Evolutionary conservation across 2,113 vertebrate species (phyloP), one percentile per base, ranked within the genome.

Genomic region (cattle (Bos taurus)): DNA sequence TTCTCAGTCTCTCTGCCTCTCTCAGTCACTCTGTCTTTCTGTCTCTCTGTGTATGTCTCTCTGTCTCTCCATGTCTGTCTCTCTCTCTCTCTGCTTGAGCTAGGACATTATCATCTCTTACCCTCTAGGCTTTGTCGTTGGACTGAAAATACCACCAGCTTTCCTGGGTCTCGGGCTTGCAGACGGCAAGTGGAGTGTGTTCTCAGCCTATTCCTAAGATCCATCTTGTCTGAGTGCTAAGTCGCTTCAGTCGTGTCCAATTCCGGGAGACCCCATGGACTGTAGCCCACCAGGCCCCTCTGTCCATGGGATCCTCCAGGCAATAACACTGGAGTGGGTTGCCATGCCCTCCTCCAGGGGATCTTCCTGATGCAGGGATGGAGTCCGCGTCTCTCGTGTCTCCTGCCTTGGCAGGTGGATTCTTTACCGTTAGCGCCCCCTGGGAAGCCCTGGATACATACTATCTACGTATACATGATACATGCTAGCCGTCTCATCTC

Each of bases 371-470:
- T 0, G 9, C 19, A 1, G 64, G 67, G 67, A 11, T 21, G n/a
- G 33, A 71, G 10, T 9, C n/a, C 4, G 2, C 9, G 2, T 36
- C 2, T 71, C n/a, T 21, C 0, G 0, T 2, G 4, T 71, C 19
- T 71, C 19, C 19, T 36, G 19, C 4, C 5, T 12, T 3, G 7
- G 19, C n/a, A 71, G 19, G 19, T 23, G 67, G 67, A 1, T 23
- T 71, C 67, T 71, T 12, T 12, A 71, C n/a, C 1, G 0, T 4
- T 2, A 23, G 19, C 1, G 2, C 9, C n/a, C 0, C 67, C 67
- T 21, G 64, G 17, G n/a, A 71, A 36, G n/a, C 16, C 9, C n/a
- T 12, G 23, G 19, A 40, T 21, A 40, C 33, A 40, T 12, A 2
- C 10, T 23, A 3, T 3, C n/a, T 12, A 36, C 19, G n/a, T 23